Evolutionary conservation across 2,888 invertebrate genomes (phyloP).

Genomic region (Phragmatobia fuliginosa): DNA sequence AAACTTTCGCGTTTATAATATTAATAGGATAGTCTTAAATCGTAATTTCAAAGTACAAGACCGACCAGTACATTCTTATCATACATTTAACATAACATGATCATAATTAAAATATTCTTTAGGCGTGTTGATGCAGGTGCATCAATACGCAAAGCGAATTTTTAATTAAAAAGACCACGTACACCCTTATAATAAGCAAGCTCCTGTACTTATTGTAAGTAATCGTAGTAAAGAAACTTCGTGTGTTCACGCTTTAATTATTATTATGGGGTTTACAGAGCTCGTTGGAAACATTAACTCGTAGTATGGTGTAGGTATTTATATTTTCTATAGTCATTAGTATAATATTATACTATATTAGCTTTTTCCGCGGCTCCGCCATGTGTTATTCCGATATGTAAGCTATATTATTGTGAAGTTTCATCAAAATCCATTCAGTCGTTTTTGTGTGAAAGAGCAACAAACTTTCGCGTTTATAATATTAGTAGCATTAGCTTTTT

Average conservation of each 20-base stretch:
- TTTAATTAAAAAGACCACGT: background rate
- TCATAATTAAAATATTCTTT: slow-evolving; percentile 68
- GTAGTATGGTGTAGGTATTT: background rate
- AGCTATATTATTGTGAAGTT: no score
- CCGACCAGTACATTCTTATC: background rate
- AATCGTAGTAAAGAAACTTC: background rate
- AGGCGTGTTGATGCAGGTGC: slow-evolving; percentile 58
- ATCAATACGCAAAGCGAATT: slow-evolving; percentile 33
- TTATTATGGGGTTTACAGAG: background rate
- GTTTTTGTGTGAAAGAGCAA: no score
- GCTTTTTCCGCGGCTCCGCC: no score
- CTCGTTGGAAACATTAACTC: background rate
- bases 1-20: no score
- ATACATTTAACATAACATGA: background rate
- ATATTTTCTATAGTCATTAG: no score
- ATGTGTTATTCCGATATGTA: no score
- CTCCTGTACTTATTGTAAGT: background rate
- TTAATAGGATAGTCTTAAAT: no score
- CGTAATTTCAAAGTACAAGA: background rate
- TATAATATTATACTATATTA: no score
- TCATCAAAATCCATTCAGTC: no score
- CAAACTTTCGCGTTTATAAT: no score
- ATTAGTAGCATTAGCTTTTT: no score
- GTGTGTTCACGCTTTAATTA: background rate
- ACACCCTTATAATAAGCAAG: background rate